Evolutionary conservation across 2,888 invertebrate genomes (phyloP).

Genomic region (Lasioglossum pauxillum): DNA sequence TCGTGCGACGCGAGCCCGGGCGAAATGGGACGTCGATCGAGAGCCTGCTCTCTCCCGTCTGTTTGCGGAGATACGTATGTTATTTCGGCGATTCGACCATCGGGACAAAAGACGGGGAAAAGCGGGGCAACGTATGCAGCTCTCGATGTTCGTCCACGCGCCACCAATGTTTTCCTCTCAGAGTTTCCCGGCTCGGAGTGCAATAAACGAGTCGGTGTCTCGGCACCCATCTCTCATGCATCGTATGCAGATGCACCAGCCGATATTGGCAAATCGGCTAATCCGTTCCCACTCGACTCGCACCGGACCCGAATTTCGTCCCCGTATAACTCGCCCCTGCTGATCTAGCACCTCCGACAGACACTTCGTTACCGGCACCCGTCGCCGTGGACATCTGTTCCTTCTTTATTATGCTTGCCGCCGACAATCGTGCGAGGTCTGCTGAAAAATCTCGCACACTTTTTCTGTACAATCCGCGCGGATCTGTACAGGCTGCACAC

Average conservation of each 20-base stretch:
- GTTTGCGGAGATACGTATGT: conserved; percentile 27
- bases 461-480: neutral
- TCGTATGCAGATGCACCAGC: conserved; percentile 9
- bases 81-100: conserved; percentile 31
- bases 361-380: conserved; percentile 34
- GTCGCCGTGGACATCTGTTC: conserved; percentile 6
- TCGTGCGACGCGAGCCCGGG: neutral
- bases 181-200: conserved; percentile 14
- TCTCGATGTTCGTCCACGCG: neutral
- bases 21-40: conserved; percentile 13
- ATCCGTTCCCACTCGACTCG: conserved; percentile 27
- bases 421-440: neutral
- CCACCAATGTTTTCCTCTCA: conserved; percentile 13
- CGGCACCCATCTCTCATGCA: conserved; percentile 44
- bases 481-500: neutral
- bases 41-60: conserved; percentile 8
- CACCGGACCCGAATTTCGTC: neutral
- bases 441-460: neutral
- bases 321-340: conserved; percentile 28
- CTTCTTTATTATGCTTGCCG: neutral
- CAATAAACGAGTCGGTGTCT: conserved; percentile 33
- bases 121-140: conserved; percentile 27
- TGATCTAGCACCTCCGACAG: conserved; percentile 30
- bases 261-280: conserved; percentile 35
- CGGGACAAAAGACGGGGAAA: conserved; percentile 37